Evolutionary conservation across 1,140 invertebrate genomes (phyloP), one percentile per base, ranked within the genome.

Genomic region (Venustaconcha ellipsiformis): DNA sequence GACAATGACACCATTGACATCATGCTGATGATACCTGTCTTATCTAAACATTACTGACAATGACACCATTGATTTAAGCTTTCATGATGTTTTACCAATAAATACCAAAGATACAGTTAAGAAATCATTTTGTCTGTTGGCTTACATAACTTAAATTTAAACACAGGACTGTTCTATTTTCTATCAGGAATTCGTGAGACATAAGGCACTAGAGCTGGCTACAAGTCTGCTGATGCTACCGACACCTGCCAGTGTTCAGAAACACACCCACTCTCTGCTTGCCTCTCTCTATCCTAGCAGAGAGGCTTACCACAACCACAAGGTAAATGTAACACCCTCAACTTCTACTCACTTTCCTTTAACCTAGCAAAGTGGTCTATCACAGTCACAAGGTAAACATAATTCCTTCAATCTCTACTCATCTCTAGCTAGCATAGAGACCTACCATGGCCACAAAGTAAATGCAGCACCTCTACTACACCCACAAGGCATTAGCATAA

Each of bases 151-250:
- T 4, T 6, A 48, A 1, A 48, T 48, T 48, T 0, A 48, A 48
- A 48, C 11, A 48, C 4, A 48, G 8, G 37, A n/a, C 18, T 65
- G 12, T 26, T 65, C 30, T 20, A n/a, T 23, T 65, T 58, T 30
- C n/a, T 56, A 78, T 14, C 70, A 86, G 83, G 80, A 82, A 66
- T 75, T 79, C 60, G 87, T 59, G 8, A 93, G 92, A 78, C 89
- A 92, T 57, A 92, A 92, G 57, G 93, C 95, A 0, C 90, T 96
- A 1, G 93, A 94, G 58, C 92, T 95, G 20, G 95, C 95, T 1
- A 95, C 95, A 0, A 90, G 92, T 58, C 89, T 99, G n/a, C 88
- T 98, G 5, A 95, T 95, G 65, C 89, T 97, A 67, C 96, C 96
- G 15, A 95, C 95, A 48, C 94, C 95, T 0, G 92, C 93, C 56